Evolutionary conservation across 2,113 vertebrate genomes (phyloP).

Genomic region (Bubo scandiacus): DNA sequence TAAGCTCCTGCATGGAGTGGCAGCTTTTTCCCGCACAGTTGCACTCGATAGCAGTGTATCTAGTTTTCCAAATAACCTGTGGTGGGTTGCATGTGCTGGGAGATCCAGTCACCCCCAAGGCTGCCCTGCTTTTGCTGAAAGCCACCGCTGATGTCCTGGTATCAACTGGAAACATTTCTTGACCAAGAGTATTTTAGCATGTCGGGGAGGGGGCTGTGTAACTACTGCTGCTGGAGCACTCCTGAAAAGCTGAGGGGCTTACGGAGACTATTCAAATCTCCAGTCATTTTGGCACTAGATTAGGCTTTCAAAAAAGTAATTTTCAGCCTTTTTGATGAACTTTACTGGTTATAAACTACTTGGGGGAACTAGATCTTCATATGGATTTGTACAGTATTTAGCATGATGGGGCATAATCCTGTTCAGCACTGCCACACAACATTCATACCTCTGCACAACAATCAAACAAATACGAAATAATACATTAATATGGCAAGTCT

Average conservation of each 20-base stretch:
- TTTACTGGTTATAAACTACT: not conserved
- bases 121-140: not conserved
- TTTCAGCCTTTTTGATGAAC: not conserved
- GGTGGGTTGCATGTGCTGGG: not conserved
- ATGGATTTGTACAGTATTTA: not conserved
- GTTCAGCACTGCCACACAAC: not conserved
- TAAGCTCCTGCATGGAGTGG: not conserved
- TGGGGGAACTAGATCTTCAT: not conserved
- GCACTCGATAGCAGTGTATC: not conserved
- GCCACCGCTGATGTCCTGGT: not conserved
- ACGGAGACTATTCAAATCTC: not conserved
- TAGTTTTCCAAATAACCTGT: not conserved
- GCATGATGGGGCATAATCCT: not conserved
- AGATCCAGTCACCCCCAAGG: not conserved
- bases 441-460: not conserved
- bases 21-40: not conserved
- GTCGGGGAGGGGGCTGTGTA: accelerated
- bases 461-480: not conserved
- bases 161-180: not conserved
- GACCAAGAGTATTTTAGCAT: not conserved
- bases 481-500: not conserved
- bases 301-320: not conserved
- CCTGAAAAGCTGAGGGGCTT: not conserved
- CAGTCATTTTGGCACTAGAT: not conserved
- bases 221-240: not conserved